These are phyloP conservation scores for Nomada goodeniana DNA, from an alignment of 2,888 invertebrate genomes.

Conservation along the genomic window DNA sequence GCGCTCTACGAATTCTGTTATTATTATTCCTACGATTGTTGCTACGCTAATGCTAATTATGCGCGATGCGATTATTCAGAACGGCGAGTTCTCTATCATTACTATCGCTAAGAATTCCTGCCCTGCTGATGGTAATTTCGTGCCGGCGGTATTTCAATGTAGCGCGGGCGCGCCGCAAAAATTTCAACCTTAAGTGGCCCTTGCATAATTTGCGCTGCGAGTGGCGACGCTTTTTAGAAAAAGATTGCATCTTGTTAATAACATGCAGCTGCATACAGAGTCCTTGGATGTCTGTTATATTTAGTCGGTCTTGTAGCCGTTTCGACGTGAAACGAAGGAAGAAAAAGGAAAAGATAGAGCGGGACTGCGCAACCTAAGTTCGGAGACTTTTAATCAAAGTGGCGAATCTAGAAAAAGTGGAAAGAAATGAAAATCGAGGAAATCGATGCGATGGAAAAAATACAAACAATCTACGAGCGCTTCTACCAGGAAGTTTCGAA, in stretches of 20 bases:
- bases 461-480: constrained; percentile 6
- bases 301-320: not conserved
- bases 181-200: not conserved
- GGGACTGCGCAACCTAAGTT: constrained; percentile 23
- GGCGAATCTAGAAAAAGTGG: constrained; percentile 26
- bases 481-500: not conserved
- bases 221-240: not conserved
- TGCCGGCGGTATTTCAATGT: not conserved
- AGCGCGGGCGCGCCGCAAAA: not conserved
- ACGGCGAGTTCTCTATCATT: constrained; percentile 1
- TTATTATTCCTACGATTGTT: not conserved
- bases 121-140: not conserved
- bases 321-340: not conserved
- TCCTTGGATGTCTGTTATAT: not conserved
- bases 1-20: too few relatives aligned
- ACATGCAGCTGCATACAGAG: not conserved
- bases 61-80: constrained; percentile 5
- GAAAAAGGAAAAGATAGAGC: not conserved
- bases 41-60: not conserved
- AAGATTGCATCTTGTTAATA: constrained; percentile 5
- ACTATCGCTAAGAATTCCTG: not conserved
- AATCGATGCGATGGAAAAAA: too few relatives aligned
- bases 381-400: constrained; percentile 39
- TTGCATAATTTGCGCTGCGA: constrained; percentile 8
- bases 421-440: not conserved